phyloP scores from a whole-genome alignment of 1,140 invertebrate species.

The Drosophila sp. region DNA sequence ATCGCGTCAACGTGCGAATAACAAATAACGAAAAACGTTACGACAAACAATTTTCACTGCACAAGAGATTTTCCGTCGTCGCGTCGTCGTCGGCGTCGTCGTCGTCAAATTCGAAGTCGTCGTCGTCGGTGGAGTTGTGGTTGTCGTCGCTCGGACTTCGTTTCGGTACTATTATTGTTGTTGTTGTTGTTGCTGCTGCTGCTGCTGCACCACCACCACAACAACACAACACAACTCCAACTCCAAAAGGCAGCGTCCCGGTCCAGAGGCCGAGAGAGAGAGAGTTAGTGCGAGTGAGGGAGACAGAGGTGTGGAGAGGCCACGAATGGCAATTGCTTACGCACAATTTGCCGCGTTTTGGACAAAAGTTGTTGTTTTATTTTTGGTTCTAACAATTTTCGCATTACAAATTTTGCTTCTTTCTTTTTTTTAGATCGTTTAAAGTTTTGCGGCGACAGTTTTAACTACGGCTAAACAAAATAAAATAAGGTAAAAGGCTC shows the following conservation, averaged over 20 bases:
- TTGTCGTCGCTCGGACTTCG: constrained; percentile 3
- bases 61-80: constrained; percentile 72
- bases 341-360: constrained; percentile 5
- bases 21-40: constrained; percentile 80
- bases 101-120: constrained; percentile 22
- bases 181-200: background rate
- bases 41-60: constrained; percentile 74
- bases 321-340: background rate
- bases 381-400: background rate
- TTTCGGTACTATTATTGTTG: background rate
- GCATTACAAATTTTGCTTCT: background rate
- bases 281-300: background rate
- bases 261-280: background rate
- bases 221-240: background rate
- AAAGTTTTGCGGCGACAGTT: background rate
- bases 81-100: constrained; percentile 56
- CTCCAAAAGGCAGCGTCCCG: constrained; percentile 5
- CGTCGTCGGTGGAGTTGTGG: constrained; percentile 42
- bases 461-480: constrained; percentile 2
- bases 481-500: constrained; percentile 2
- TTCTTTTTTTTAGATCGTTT: background rate
- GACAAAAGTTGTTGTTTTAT: background rate
- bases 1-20: constrained; percentile 81
- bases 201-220: background rate
- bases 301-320: background rate